Evolutionary conservation across 2,888 invertebrate genomes (phyloP), one percentile per base, ranked within the genome.

Genomic region (Melikaiella ostensackeni): DNA sequence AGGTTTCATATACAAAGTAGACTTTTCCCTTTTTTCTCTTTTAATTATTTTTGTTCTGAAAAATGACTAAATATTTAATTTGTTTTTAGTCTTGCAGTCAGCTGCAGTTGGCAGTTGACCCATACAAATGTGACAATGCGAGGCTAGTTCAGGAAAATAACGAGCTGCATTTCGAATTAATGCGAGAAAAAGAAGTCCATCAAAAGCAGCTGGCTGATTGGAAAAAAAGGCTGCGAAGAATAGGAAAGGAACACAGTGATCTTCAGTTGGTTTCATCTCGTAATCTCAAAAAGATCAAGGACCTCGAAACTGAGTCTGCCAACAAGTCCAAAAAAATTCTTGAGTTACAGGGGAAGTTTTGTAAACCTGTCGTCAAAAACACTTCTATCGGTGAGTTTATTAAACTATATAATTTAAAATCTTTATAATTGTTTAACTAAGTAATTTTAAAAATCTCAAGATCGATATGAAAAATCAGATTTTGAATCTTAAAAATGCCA

Each of bases 61-160:
- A 16, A 13, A 9, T 35, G 24, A 77, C 73, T 38, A 55, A 82
- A 63, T 38, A 62, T 27, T 57, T 11, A 2, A 55, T 55, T 57
- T 57, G 13, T 13, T 75, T 77, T 38, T 89, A 95, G 94, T 95
- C 96, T 90, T 94, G 94, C 82, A 94, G 94, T 86, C 93, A 94
- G 80, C 92, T 96, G 86, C 94, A 95, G 91, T 91, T 94, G 77
- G 95, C 95, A 84, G 94, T 95, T 57, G 96, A 96, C 90, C 96
- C 96, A 0, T 96, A 96, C 86, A 96, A 95, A 92, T 95, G 95
- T 90, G 96, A 96, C 88, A 97, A 97, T 92, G 94, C 95, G 38
- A 95, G 94, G 89, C 92, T 97, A 70, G 93, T 96, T 77, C 94
- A 94, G 89, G 96, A 96, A 92, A 95, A 95, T 88, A 96, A 96